Evolutionary conservation across 2,888 invertebrate species (phyloP).

Genomic region (Netelia fuscicornis): DNA sequence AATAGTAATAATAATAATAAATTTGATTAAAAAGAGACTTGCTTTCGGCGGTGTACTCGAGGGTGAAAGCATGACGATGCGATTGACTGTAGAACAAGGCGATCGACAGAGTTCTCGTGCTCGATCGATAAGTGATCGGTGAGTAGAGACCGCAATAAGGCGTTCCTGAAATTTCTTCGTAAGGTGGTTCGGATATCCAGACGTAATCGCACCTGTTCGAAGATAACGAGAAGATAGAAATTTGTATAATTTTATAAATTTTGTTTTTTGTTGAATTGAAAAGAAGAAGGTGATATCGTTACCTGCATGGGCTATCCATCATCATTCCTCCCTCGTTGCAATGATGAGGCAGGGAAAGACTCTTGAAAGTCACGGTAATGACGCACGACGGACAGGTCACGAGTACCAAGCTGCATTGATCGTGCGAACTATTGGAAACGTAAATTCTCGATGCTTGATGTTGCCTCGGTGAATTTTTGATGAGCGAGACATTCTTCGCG

Average conservation of each 20-base stretch:
- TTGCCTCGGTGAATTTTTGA: conserved; percentile 75
- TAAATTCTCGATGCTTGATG: conserved; percentile 72
- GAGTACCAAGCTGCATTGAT: conserved; percentile 88
- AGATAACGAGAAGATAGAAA: neutral
- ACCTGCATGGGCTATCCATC: conserved; percentile 85
- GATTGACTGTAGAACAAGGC: conserved; percentile 87
- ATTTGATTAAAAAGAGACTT: conserved; percentile 77
- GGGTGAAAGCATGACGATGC: conserved; percentile 88
- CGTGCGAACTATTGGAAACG: conserved; percentile 82
- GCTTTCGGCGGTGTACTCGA: conserved; percentile 89
- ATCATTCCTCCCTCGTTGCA: conserved; percentile 81
- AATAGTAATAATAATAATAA: conserved; percentile 19
- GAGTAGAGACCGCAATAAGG: conserved; percentile 87
- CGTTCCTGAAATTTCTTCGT: conserved; percentile 87
- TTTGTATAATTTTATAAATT: neutral
- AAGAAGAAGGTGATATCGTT: neutral
- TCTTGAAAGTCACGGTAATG: conserved; percentile 86
- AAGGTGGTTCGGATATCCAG: conserved; percentile 88
- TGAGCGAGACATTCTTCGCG: conserved; percentile 81
- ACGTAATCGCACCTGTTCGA: conserved; percentile 87
- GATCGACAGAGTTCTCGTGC: conserved; percentile 87
- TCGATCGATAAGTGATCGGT: conserved; percentile 86
- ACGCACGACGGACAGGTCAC: conserved; percentile 90
- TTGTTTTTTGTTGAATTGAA: neutral
- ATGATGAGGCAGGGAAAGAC: conserved; percentile 83